Percentiles rank a stretch among this genome's conserved stretches.
These are phyloP conservation scores for Chelidonichthys spinosus DNA, from an alignment of 2,797 vertebrate genomes.

Conservation along the genomic window DNA sequence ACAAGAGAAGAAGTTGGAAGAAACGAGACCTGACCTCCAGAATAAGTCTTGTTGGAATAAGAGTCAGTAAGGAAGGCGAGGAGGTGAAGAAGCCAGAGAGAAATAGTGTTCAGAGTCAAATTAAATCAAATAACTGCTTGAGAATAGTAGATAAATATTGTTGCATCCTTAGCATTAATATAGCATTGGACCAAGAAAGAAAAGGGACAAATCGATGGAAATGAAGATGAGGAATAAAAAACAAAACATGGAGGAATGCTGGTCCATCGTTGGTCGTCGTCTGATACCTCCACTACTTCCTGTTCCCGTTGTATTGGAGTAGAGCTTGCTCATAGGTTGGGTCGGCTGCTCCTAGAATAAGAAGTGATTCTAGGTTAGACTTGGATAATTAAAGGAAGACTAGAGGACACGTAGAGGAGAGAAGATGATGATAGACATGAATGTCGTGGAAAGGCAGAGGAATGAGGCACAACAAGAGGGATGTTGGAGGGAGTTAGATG, in stretches of 20 bases:
- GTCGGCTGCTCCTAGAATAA: background rate
- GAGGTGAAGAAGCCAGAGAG: too few species aligned
- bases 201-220: background rate
- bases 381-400: conserved; percentile 56
- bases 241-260: background rate
- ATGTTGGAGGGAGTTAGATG: conserved; percentile 15
- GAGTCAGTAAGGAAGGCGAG: too few species aligned
- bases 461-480: conserved; percentile 5
- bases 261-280: conserved; percentile 6
- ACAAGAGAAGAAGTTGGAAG: background rate
- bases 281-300: background rate
- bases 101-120: background rate
- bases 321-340: background rate
- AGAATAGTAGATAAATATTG: too few species aligned
- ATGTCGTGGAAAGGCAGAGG: conserved; percentile 42
- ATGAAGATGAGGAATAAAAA: background rate
- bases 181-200: background rate
- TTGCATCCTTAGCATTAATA: background rate
- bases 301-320: background rate
- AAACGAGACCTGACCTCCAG: conserved; percentile 20
- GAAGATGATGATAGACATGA: conserved; percentile 40
- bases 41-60: background rate
- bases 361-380: conserved; percentile 55
- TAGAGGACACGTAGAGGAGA: conserved; percentile 35
- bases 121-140: background rate